phyloP scores from a whole-genome alignment of 2,888 invertebrate genomes.

The Orthosia gothica region DNA sequence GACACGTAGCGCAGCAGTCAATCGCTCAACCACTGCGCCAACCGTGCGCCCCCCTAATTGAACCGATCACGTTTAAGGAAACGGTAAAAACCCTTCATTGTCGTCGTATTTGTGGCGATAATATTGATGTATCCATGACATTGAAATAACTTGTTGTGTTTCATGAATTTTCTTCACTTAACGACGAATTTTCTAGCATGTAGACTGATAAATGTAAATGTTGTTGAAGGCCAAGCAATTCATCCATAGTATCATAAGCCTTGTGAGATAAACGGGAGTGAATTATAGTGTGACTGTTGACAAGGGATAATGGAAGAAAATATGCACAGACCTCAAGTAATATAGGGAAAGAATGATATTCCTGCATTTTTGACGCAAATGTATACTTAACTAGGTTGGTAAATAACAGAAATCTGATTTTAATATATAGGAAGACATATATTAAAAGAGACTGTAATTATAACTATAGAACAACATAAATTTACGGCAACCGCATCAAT shows the following conservation, averaged over 20 bases:
- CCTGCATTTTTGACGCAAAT: not conserved
- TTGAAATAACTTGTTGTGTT: not conserved
- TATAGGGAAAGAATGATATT: not conserved
- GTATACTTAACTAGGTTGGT: too few relatives aligned
- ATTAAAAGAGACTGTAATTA: too few relatives aligned
- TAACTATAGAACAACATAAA: not conserved
- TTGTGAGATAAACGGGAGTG: not conserved
- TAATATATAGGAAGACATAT: too few relatives aligned
- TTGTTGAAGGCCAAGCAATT: not conserved
- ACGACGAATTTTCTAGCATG: too few relatives aligned
- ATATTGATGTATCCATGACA: not conserved
- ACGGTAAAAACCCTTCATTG: conserved; percentile 2
- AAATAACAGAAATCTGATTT: too few relatives aligned
- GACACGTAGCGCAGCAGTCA: too few relatives aligned
- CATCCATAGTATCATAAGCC: not conserved
- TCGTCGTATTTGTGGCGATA: not conserved
- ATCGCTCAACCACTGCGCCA: too few relatives aligned
- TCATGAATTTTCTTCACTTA: not conserved
- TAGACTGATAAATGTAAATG: not conserved
- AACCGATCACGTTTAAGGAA: not conserved
- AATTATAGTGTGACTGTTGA: not conserved
- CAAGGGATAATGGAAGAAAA: not conserved
- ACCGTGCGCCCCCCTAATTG: too few relatives aligned
- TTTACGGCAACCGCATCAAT: not conserved
- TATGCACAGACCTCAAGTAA: not conserved